Base-by-base conservation (phyloP, 92 coral and sea anemone species). In the Anthopleura xanthogrammica region DNA sequence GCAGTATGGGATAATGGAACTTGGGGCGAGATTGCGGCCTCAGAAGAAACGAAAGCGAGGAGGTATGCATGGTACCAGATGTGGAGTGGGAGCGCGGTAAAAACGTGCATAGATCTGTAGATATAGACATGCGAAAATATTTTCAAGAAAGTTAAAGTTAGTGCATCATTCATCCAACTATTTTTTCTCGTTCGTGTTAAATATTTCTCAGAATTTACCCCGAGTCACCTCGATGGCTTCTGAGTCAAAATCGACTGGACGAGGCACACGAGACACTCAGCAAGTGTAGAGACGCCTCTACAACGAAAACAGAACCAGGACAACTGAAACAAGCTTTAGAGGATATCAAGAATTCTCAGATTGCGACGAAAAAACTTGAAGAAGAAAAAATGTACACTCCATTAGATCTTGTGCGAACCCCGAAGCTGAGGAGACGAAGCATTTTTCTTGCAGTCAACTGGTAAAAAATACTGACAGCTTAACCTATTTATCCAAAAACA, bases 191-290 rank as follows among this genome's bases (percentile, higher is more conserved):
- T 23, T 65, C 14, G 5, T 73, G 36, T 29, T 29, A 29, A 64
- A 22, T 64, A 16, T 22, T 1, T 9, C 0, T 8, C 72, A 90
- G 93, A 52, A 83, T 85, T 6, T 80, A 82, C 62, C 95, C 95
- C 3, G 95, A 92, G 80, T 92, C 95, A n/a, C 81, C 91, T 50
- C 86, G 95, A 41, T 92, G 95, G 95, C 81, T 92, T 48, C 72
- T 92, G 29, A 40, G 86, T 54, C 85, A 89, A 3, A 85, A 87
- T 16, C 86, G 88, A 22, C 80, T 92, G 43, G 83, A 89, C 2
- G 87, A 82, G 56, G 92, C 95, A 20, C 90, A 86, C 41, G 77
- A 46, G 5, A 68, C 85, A 77, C 87, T 92, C 13, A 60, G 60
- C 75, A 92, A 83, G 24, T 89, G 82, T 70, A 87, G 87, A 46